Percentiles rank a stretch among this genome's conserved stretches.
Evolutionary conservation across 1,140 invertebrate species (phyloP).

Genomic region (Holotrichia oblita): DNA sequence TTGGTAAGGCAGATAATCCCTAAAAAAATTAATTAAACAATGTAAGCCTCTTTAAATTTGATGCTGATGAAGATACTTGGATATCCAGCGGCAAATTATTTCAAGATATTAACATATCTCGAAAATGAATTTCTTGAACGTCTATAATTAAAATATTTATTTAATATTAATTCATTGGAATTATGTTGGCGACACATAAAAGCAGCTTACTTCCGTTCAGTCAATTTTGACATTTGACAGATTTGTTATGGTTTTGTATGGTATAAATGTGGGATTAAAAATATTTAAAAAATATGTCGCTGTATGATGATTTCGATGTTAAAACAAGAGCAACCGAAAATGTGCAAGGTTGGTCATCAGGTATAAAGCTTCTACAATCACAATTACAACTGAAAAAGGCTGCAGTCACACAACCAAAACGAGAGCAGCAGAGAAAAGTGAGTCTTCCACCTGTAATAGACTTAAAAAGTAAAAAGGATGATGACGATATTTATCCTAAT

Average conservation of each 20-base stretch:
- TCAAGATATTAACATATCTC: not conserved
- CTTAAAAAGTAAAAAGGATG: slow-evolving; percentile 81
- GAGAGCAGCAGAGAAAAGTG: slow-evolving; percentile 76
- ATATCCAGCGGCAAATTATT: not conserved
- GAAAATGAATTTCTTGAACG: too few species aligned
- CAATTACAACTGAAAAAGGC: slow-evolving; percentile 94
- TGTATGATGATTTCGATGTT: slow-evolving; percentile 88
- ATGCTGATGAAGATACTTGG: too few species aligned
- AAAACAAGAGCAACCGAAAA: slow-evolving; percentile 79
- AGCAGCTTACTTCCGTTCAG: too few species aligned
- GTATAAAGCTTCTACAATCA: slow-evolving; percentile 92
- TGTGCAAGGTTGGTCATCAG: slow-evolving; percentile 92
- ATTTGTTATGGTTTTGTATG: not conserved
- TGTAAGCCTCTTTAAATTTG: too few species aligned
- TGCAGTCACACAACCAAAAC: slow-evolving; percentile 80
- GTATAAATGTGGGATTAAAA: not conserved
- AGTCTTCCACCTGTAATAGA: slow-evolving; percentile 85
- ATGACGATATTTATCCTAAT: slow-evolving; percentile 66
- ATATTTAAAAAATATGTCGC: slow-evolving; percentile 70
- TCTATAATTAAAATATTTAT: too few species aligned
- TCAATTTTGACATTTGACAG: not conserved
- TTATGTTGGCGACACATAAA: too few species aligned
- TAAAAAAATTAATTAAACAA: too few species aligned
- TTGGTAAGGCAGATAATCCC: not conserved
- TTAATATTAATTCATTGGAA: too few species aligned